Evolutionary conservation across 2,888 invertebrate genomes (phyloP).

Genomic region (Cantharis nigra): DNA sequence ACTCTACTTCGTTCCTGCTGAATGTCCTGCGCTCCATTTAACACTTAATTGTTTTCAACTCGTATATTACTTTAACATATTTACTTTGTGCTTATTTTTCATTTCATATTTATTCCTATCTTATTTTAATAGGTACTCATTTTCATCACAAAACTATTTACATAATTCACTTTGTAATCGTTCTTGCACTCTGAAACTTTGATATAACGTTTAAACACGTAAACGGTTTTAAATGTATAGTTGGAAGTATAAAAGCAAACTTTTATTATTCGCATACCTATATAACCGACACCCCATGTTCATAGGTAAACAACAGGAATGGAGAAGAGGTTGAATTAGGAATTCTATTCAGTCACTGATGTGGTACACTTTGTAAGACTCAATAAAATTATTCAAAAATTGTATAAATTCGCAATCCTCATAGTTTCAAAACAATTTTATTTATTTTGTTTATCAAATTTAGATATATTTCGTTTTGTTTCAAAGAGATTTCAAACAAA

Average conservation of each 20-base stretch:
- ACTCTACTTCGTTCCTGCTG: conserved; percentile 38
- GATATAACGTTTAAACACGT: neutral
- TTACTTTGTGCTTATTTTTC: conserved; percentile 14
- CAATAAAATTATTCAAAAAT: neutral
- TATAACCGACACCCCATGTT: conserved; percentile 10
- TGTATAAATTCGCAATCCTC: neutral
- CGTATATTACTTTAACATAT: conserved; percentile 41
- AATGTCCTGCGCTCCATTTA: conserved; percentile 43
- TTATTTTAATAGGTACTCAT: neutral
- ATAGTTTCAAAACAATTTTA: neutral
- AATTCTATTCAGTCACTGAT: conserved; percentile 16
- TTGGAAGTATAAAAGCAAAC: neutral
- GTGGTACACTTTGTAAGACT: conserved; percentile 12
- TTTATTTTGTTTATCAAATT: neutral
- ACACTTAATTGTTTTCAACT: conserved; percentile 45
- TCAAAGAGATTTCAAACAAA: neutral
- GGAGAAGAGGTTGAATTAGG: conserved; percentile 2
- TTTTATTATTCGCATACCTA: conserved; percentile 11
- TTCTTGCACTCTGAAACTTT: neutral
- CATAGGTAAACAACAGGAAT: conserved; percentile 18
- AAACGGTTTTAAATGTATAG: neutral
- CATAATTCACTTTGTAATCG: neutral
- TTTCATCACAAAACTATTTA: conserved; percentile 3
- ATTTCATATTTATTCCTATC: neutral
- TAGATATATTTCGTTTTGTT: neutral